Percentiles rank a stretch among this genome's conserved stretches.
These are phyloP conservation scores for Phlogophora meticulosa DNA, from an alignment of 2,888 invertebrate species.

Conservation along the genomic window DNA sequence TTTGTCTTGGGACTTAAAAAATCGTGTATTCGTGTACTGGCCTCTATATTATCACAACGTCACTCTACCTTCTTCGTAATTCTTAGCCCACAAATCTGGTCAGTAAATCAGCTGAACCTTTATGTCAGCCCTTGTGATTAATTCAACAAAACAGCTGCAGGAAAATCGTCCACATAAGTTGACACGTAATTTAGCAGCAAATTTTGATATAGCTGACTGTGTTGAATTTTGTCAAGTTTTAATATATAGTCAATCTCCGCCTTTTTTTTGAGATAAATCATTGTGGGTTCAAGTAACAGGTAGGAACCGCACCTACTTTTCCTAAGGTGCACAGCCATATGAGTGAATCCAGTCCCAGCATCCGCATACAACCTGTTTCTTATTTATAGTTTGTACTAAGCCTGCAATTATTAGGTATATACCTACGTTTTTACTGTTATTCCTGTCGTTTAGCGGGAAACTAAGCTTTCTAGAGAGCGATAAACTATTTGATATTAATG, in stretches of 20 bases:
- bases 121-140: neutral
- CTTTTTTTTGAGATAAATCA: neutral
- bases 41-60: no score
- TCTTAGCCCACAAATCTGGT: neutral
- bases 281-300: neutral
- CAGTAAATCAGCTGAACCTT: neutral
- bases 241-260: neutral
- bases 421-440: conserved; percentile 31
- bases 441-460: conserved; percentile 20
- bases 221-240: no score
- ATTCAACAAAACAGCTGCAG: neutral
- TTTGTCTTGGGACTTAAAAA: no score
- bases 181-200: neutral
- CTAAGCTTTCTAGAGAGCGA: conserved; percentile 44
- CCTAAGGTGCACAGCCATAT: neutral
- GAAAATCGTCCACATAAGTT: neutral
- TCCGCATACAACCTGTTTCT: conserved; percentile 45
- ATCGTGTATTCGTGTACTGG: no score
- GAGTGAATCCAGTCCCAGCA: conserved; percentile 16
- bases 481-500: conserved; percentile 38
- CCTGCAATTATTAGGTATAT: conserved; percentile 31
- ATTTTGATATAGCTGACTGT: no score
- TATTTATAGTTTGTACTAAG: conserved; percentile 43
- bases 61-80: neutral
- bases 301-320: conserved; percentile 17